These are phyloP conservation scores for Graphium colonna DNA, from an alignment of 2,888 invertebrate genomes.

Conservation along the genomic window DNA sequence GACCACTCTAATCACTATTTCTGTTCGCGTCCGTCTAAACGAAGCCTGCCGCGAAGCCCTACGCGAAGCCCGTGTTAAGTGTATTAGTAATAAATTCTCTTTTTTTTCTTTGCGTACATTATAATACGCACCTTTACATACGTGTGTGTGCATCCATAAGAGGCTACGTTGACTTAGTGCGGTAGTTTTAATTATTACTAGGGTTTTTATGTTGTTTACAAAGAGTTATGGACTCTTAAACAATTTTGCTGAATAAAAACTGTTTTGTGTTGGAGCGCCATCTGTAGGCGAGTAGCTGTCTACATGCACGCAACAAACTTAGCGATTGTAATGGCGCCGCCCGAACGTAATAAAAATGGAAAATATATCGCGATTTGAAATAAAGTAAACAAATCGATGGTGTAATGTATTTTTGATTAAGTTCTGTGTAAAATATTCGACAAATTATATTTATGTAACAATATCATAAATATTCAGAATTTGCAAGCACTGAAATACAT, in stretches of 20 bases:
- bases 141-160: not conserved
- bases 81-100: slow-evolving; percentile 19
- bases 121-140: slow-evolving; percentile 5
- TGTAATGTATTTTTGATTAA: no score
- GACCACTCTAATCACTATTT: slow-evolving; percentile 19
- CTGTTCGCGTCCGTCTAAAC: slow-evolving; percentile 9
- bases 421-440: no score
- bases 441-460: no score
- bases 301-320: not conserved
- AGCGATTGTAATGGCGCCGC: not conserved
- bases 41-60: slow-evolving; percentile 20
- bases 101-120: slow-evolving; percentile 9
- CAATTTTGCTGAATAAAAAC: not conserved
- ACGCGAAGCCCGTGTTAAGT: slow-evolving; percentile 15
- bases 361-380: no score
- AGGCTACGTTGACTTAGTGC: no score
- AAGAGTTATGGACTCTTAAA: not conserved
- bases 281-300: slow-evolving; percentile 18
- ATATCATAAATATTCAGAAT: no score
- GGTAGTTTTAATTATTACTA: not conserved
- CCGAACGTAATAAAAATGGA: no score
- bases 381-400: no score
- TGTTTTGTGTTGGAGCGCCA: slow-evolving; percentile 11
- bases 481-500: no score
- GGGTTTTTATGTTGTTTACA: not conserved